phyloP scores from a whole-genome alignment of 2,888 invertebrate species.

The Tryphoninae sp. region DNA sequence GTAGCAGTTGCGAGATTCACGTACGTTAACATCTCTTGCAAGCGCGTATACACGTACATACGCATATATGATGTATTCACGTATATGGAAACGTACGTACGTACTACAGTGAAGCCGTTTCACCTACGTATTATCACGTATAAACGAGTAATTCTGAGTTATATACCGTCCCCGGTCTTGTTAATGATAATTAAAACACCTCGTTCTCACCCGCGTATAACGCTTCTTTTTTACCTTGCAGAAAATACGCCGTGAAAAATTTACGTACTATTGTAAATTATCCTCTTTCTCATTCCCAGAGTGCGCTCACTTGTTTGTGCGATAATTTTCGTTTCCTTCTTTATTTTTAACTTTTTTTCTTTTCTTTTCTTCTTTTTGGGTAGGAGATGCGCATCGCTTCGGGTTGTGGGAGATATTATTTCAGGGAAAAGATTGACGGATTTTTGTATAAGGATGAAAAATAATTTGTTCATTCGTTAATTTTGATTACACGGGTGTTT shows the following conservation, averaged over 20 bases:
- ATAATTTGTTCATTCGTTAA: background rate
- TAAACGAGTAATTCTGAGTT: constrained; percentile 81
- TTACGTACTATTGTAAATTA: constrained; percentile 54
- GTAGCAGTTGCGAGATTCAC: constrained; percentile 45
- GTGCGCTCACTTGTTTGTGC: constrained; percentile 34
- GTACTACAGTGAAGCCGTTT: constrained; percentile 50
- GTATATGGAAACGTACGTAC: constrained; percentile 59
- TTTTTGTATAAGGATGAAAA: background rate
- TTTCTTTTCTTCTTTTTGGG: too few relatives aligned
- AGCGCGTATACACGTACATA: constrained; percentile 17
- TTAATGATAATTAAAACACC: constrained; percentile 81
- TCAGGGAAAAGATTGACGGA: background rate
- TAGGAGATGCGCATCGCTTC: too few relatives aligned
- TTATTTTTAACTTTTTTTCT: background rate
- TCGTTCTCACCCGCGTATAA: constrained; percentile 68
- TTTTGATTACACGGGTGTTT: too few relatives aligned
- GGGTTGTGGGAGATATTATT: too few relatives aligned
- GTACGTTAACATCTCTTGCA: constrained; percentile 62
- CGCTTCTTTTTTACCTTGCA: constrained; percentile 53
- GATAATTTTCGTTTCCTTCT: background rate
- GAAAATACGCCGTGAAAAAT: constrained; percentile 57
- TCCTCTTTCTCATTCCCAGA: constrained; percentile 37
- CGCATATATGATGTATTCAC: constrained; percentile 57
- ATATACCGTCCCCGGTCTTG: constrained; percentile 76
- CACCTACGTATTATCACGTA: constrained; percentile 78